Percentiles rank a stretch among this genome's conserved stretches.
Conservation (phyloP, 2,797 vertebrate species). For the Acanthiza pusilla region DNA sequence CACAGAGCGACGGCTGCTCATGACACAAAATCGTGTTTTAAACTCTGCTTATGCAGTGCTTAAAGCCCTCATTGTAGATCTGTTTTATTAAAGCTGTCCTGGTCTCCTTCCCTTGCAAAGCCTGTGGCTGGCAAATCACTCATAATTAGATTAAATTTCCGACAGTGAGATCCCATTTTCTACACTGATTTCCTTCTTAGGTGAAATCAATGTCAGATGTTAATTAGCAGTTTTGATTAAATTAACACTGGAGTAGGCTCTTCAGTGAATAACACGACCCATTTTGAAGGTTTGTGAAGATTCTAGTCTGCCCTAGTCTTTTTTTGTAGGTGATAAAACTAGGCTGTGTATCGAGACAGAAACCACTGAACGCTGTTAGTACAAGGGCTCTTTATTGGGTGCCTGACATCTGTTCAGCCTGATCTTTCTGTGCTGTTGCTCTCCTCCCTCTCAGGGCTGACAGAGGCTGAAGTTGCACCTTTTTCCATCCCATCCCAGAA, state of each 20-base stretch:
- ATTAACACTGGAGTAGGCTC: conserved; percentile 52
- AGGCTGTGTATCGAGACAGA: conserved; percentile 14
- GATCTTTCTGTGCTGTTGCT: not conserved
- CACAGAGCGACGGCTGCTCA: not conserved
- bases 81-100: not conserved
- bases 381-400: not conserved
- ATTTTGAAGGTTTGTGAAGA: conserved; percentile 63
- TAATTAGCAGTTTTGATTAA: conserved; percentile 74
- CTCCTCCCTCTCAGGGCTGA: not conserved
- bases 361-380: not conserved
- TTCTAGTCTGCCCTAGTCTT: conserved; percentile 4
- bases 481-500: not conserved
- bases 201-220: conserved; percentile 65
- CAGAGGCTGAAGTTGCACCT: not conserved
- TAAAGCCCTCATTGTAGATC: not conserved
- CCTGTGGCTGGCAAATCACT: conserved; percentile 6
- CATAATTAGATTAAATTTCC: conserved; percentile 30
- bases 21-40: not conserved
- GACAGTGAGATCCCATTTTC: conserved; percentile 35
- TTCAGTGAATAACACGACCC: conserved; percentile 66
- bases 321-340: conserved; percentile 63
- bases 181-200: conserved; percentile 28
- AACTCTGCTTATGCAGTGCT: not conserved
- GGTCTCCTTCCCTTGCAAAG: not conserved
- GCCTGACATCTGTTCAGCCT: not conserved